phyloP scores from a whole-genome alignment of 2,888 invertebrate genomes.

The Dyspetes luteomarginatus region DNA sequence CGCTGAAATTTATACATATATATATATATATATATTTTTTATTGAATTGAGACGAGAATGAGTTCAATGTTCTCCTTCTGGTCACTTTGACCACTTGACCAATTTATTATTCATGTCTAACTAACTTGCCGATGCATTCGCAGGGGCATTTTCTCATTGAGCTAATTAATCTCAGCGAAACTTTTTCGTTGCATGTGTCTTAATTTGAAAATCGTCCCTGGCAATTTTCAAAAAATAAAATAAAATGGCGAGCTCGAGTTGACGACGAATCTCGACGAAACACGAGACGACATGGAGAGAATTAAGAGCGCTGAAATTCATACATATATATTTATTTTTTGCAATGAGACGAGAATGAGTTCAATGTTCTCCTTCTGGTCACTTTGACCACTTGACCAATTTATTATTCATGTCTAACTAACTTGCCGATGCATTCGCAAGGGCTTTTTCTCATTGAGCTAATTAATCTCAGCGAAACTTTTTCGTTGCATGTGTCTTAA shows the following conservation, averaged over 20 bases:
- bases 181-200: not conserved
- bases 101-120: slow-evolving; percentile 4
- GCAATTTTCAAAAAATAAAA: too few relatives aligned
- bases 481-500: not conserved
- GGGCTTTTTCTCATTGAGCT: not conserved
- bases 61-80: slow-evolving; percentile 4
- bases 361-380: not conserved
- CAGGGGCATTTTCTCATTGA: not conserved
- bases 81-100: not conserved
- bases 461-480: slow-evolving; percentile 8
- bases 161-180: slow-evolving; percentile 8
- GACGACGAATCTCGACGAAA: too few relatives aligned
- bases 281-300: not conserved
- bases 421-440: not conserved
- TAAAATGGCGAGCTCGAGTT: not conserved
- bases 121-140: not conserved
- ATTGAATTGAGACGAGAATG: not conserved
- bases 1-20: too few relatives aligned
- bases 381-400: not conserved
- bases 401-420: slow-evolving; percentile 8
- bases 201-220: not conserved
- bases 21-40: too few relatives aligned
- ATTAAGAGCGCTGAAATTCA: not conserved
- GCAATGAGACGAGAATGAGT: not conserved
- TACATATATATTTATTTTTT: too few relatives aligned